Conservation (phyloP, 1,140 invertebrate genomes). For the Coelopa frigida region DNA sequence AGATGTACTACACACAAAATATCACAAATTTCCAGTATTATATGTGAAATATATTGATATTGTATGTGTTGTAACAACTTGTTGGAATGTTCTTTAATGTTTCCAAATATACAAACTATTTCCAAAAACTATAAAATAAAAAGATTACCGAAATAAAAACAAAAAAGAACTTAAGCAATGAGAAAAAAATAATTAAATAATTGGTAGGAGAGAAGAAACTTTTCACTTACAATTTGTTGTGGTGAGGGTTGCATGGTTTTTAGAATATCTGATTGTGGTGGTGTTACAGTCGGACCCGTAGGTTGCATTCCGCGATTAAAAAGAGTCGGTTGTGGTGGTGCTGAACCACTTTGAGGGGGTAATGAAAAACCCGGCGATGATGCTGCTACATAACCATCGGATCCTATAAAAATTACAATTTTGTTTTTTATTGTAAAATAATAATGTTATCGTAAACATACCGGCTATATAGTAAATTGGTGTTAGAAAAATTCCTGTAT, state of each 20-base stretch:
- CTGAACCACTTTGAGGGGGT: conserved; percentile 4
- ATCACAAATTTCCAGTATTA: no score
- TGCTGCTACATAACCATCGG: conserved; percentile 7
- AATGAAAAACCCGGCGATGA: conserved; percentile 5
- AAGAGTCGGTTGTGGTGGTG: not conserved
- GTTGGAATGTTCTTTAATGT: no score
- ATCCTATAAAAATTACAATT: not conserved
- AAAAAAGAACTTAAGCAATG: not conserved
- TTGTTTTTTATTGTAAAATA: no score
- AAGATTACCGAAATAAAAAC: no score
- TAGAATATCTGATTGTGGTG: not conserved
- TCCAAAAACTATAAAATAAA: no score
- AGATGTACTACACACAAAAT: no score
- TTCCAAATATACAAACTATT: no score
- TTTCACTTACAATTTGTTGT: not conserved
- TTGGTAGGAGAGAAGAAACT: not conserved
- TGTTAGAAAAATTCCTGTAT: no score
- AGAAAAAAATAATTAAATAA: not conserved
- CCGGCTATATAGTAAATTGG: no score
- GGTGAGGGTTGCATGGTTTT: conserved; percentile 1
- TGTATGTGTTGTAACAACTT: no score
- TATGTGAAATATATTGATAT: no score
- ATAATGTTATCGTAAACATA: no score
- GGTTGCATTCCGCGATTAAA: not conserved
- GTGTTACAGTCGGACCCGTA: not conserved